These are phyloP conservation scores for Grallaria varia DNA, from an alignment of 2,113 vertebrate genomes.

Conservation along the genomic window DNA sequence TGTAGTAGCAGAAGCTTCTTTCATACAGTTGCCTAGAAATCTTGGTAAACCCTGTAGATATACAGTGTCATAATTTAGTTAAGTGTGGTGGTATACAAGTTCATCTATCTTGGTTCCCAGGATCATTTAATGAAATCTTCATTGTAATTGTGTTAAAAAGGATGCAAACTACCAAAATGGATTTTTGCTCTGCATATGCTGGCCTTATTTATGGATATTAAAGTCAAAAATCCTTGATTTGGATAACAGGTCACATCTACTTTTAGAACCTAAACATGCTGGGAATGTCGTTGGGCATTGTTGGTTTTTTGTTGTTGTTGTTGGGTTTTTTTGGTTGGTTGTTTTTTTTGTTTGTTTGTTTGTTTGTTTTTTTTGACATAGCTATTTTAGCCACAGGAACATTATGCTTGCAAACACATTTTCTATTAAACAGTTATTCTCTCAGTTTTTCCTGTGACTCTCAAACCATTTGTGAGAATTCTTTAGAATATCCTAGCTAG, in stretches of 20 bases:
- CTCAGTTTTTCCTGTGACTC: neutral
- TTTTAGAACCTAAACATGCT: neutral
- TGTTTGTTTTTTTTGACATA: neutral
- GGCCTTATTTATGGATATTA: neutral
- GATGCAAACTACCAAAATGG: neutral
- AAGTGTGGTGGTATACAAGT: neutral
- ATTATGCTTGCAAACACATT: neutral
- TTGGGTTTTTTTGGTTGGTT: too few relatives aligned
- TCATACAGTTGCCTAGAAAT: neutral
- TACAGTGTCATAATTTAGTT: neutral
- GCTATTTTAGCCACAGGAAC: neutral
- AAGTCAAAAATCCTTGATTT: neutral
- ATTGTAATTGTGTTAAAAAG: neutral
- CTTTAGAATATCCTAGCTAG: neutral
- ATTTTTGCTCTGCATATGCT: neutral
- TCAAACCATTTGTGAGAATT: neutral
- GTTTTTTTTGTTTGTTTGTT: too few relatives aligned
- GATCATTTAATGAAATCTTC: neutral
- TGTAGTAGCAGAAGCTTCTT: neutral
- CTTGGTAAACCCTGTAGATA: neutral
- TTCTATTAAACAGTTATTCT: neutral
- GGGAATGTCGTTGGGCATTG: neutral
- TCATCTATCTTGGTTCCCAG: neutral
- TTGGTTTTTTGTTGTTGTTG: neutral
- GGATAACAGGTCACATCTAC: neutral